Evolutionary conservation across 2,888 invertebrate species (phyloP), one percentile per base, ranked within the genome.

Genomic region (Liposcelis brunnea): DNA sequence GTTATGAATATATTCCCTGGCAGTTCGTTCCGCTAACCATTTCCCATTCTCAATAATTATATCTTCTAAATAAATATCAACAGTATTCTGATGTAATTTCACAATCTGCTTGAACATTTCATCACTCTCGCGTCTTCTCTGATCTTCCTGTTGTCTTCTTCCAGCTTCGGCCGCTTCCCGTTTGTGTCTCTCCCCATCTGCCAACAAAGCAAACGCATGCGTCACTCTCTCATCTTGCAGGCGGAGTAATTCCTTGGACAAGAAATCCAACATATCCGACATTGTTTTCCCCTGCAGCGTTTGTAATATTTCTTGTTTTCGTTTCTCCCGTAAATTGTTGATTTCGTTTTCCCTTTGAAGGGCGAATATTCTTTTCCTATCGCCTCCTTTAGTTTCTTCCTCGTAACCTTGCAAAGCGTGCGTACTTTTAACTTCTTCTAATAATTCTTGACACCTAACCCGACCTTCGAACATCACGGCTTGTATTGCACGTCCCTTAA

Each of bases 111-210:
- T 77, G 57, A 83, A 86, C 58, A 87, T 75, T 59, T 85, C 80
- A 52, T 87, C 84, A 52, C 83, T 78, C 55, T 85, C 79, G 5
- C 72, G 59, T 5, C 84, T 66, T 33, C 80, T 64, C 45, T 76
- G 68, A 51, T 80, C 72, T 58, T 89, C 86, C 42, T 72, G 70
- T 59, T 87, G 85, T 16, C 85, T 63, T 42, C 77, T 64, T 1
- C 86, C 85, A 2, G 82, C 80, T 60, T 87, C 86, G 7, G 74
- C 76, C 0, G 86, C 84, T 60, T 89, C 86, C 1, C 81, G 68
- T 57, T 75, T 73, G 50, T 73, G 66, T 50, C 84, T 71, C 54
- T 84, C 80, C 18, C 81, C 68, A 55, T 85, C 83, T 0, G 83
- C 81, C 26, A 87, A 62, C 52, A 87, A 67, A 18, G 80, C 74